Evolutionary conservation across 2,113 vertebrate species (phyloP).

Genomic region (Phrynocephalus versicolor): DNA sequence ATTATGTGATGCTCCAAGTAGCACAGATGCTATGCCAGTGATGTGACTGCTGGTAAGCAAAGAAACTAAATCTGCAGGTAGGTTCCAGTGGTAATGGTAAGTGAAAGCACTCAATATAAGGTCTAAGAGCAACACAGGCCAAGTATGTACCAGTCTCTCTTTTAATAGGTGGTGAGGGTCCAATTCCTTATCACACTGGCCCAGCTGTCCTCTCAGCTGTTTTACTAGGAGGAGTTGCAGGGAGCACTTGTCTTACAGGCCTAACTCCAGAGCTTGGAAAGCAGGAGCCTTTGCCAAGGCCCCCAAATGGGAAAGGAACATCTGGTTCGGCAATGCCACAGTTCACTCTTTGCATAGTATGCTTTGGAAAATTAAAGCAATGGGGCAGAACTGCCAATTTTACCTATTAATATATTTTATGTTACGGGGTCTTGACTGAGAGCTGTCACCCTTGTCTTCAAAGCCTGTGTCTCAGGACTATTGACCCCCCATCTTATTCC

Average conservation of each 20-base stretch:
- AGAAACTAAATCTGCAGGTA: background rate
- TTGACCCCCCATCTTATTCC: background rate
- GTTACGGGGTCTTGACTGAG: background rate
- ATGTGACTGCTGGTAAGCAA: background rate
- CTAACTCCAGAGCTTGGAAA: background rate
- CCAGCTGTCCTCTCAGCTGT: background rate
- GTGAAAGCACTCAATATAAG: background rate
- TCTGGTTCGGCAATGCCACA: no score
- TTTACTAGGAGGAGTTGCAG: background rate
- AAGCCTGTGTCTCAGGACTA: background rate
- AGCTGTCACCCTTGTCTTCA: background rate
- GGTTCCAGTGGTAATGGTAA: background rate
- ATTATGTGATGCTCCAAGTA: no score
- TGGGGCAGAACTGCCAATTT: background rate
- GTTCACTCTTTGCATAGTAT: background rate
- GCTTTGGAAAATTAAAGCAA: background rate
- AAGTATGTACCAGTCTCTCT: background rate
- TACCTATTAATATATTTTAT: background rate
- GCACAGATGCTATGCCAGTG: background rate
- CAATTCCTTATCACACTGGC: background rate
- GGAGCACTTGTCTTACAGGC: background rate
- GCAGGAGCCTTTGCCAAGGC: background rate
- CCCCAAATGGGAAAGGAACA: background rate
- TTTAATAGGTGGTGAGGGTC: background rate
- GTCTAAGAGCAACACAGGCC: no score